Conservation (phyloP, 2,888 invertebrate species). For the Dioctria linearis region DNA sequence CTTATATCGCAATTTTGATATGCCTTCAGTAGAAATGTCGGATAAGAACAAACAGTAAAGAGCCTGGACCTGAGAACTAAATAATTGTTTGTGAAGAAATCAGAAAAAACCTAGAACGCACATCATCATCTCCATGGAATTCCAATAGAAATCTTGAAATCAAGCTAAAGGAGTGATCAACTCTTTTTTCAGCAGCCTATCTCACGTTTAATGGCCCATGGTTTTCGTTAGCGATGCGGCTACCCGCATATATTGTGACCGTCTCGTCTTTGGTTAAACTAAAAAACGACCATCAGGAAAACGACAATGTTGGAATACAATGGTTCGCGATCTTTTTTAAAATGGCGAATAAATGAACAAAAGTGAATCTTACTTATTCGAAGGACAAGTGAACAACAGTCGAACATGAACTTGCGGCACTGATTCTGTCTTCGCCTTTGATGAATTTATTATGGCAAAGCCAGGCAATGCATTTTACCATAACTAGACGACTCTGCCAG, state of each 20-base stretch:
- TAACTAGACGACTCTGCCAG: background rate
- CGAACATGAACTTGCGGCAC: conserved; percentile 48
- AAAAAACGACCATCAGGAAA: conserved; percentile 1
- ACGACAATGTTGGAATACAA: conserved; percentile 42
- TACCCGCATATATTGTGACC: background rate
- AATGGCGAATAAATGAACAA: conserved; percentile 51
- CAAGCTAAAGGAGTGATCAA: conserved; percentile 49
- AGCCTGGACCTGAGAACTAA: background rate
- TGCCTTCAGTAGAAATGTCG: background rate
- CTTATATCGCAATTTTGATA: conserved; percentile 31
- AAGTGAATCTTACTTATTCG: conserved; percentile 43
- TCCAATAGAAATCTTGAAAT: conserved; percentile 39
- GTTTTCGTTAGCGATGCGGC: conserved; percentile 8
- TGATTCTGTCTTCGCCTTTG: conserved; percentile 48
- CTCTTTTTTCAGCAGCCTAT: conserved; percentile 18
- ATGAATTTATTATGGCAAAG: conserved; percentile 39
- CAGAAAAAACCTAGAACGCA: conserved; percentile 6
- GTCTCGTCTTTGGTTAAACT: background rate
- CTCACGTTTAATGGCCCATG: conserved; percentile 38
- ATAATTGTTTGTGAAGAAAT: conserved; percentile 6
- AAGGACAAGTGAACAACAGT: conserved; percentile 52
- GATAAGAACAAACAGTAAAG: conserved; percentile 20
- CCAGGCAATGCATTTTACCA: conserved; percentile 28
- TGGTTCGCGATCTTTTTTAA: conserved; percentile 31
- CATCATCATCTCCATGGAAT: conserved; percentile 45